phyloP scores from a whole-genome alignment of 2,113 vertebrate genomes.

The Sylvietta virens region DNA sequence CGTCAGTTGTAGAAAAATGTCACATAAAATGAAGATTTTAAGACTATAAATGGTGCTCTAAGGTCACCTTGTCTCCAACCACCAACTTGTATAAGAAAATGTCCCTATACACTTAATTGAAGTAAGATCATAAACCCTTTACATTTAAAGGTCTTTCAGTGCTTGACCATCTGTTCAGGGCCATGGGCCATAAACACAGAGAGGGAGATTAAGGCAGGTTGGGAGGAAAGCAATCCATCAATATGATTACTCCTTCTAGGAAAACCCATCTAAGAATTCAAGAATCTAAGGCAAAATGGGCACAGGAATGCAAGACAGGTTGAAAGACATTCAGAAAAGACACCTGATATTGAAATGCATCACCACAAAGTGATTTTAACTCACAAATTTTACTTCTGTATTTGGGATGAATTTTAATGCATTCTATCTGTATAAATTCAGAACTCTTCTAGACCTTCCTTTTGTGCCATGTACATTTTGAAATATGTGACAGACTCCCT shows the following conservation, averaged over 20 bases:
- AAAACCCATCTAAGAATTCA: not conserved
- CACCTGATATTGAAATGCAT: not conserved
- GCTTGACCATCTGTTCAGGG: conserved; percentile 55
- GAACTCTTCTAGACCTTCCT: not conserved
- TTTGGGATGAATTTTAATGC: not conserved
- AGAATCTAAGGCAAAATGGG: not conserved
- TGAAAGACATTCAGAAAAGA: not conserved
- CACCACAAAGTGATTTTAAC: not conserved
- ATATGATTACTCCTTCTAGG: not conserved
- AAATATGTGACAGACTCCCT: not conserved
- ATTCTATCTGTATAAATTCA: not conserved
- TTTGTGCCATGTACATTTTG: not conserved
- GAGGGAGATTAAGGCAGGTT: conserved; percentile 25
- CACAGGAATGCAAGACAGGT: not conserved
- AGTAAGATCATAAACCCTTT: conserved; percentile 60
- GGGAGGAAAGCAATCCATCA: not conserved
- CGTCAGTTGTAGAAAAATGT: not conserved
- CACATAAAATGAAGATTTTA: not conserved
- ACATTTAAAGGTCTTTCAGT: conserved; percentile 40
- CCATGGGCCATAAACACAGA: not conserved
- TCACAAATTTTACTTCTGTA: not conserved
- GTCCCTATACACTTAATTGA: not conserved
- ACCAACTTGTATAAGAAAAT: not conserved
- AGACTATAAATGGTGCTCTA: not conserved
- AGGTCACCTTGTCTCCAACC: conserved; percentile 6